Evolutionary conservation across 2,888 invertebrate genomes (phyloP).

Genomic region (Tipula helvola): DNA sequence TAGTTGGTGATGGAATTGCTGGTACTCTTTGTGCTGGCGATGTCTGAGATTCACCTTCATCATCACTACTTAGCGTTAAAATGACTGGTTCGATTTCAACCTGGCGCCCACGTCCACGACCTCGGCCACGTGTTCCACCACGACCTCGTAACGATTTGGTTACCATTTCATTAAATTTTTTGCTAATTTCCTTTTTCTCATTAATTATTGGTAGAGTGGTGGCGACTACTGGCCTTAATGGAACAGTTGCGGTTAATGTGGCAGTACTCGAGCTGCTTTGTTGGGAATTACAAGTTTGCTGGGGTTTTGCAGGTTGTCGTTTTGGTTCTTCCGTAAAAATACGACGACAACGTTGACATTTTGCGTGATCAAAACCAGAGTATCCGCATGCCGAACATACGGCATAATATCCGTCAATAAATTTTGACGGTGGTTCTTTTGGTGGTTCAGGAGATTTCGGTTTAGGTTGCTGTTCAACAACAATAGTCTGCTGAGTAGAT

Average conservation of each 20-base stretch:
- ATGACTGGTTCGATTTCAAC: conserved; percentile 53
- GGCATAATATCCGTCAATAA: conserved; percentile 58
- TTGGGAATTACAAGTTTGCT: neutral
- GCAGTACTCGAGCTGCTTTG: neutral
- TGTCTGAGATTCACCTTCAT: conserved; percentile 39
- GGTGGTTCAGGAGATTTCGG: conserved; percentile 30
- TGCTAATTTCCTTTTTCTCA: neutral
- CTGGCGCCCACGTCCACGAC: conserved; percentile 31
- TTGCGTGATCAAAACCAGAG: conserved; percentile 63
- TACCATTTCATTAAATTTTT: neutral
- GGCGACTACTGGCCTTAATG: neutral
- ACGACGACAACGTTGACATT: conserved; percentile 61
- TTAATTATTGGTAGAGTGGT: neutral
- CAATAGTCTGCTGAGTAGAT: conserved; percentile 19
- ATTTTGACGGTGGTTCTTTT: conserved; percentile 48
- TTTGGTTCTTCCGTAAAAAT: conserved; percentile 62
- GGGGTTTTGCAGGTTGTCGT: conserved; percentile 25
- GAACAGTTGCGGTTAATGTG: neutral
- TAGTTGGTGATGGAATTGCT: neutral
- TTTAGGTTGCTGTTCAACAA: conserved; percentile 11
- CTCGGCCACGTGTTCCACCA: conserved; percentile 21
- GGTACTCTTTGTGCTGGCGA: neutral
- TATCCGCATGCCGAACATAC: conserved; percentile 72
- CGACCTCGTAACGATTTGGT: neutral
- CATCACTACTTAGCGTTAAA: conserved; percentile 56